Evolutionary conservation across 1,140 invertebrate species (phyloP), one percentile per base, ranked within the genome.

Genomic region (Myzus persicae): DNA sequence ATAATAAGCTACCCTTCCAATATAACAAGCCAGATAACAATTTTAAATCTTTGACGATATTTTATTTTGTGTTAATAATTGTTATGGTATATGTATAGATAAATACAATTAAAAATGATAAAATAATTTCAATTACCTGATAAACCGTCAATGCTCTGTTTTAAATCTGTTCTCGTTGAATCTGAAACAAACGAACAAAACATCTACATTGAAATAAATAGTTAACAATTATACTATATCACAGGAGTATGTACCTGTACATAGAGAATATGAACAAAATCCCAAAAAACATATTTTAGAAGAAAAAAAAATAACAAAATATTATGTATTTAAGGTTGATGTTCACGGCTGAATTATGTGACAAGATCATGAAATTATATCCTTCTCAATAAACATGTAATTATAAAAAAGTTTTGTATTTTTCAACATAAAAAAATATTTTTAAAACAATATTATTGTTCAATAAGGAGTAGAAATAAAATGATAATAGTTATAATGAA

Each of bases 51-150:
- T n/a, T n/a, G 14, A n/a, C 14, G 5, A n/a, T 76, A 14, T 11
- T 9, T 59, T 31, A 59, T 81, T 81, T 36, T 5, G 11, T 81
- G 18, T n/a, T n/a, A n/a, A n/a, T n/a, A n/a, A n/a, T n/a, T n/a
- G n/a, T n/a, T n/a, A n/a, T n/a, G n/a, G n/a, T n/a, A n/a, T n/a
- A n/a, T n/a, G n/a, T n/a, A n/a, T n/a, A 84, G 9, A 31, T 31
- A n/a, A 46, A 46, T 22, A 87, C 4, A 44, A 89, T 31, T 51
- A 51, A 51, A 54, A 51, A 51, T 54, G 3, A 67, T 67, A 67
- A 67, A 67, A 67, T 67, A 67, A n/a, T 54, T 54, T 51, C 54
- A n/a, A 54, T 89, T 89, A 89, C 87, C 87, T 54, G 31, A 51
- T 38, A n/a, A 89, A 22, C 20, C n/a, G 87, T 54, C 24, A 54